A percentile compares a stretch with the other conserved stretches of the same genome.
These are phyloP conservation scores for Cataglyphis hispanica DNA, from an alignment of 1,140 invertebrate genomes.

Conservation along the genomic window DNA sequence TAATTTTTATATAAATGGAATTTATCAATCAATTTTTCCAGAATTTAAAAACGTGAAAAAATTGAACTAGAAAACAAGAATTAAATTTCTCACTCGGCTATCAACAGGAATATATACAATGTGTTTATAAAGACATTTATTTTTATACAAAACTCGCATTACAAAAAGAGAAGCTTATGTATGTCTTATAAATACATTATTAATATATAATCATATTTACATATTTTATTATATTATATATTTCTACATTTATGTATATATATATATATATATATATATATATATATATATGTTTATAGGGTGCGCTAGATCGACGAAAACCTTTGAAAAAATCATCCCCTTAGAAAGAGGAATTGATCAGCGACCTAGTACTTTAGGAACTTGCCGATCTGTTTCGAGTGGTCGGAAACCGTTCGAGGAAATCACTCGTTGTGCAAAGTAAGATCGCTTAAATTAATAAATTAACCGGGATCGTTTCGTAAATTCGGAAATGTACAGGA, in stretches of 20 bases:
- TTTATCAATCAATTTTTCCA: too few relatives aligned
- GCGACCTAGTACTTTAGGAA: background rate
- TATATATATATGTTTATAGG: background rate
- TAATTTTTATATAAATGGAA: too few relatives aligned
- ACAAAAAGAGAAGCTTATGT: slow-evolving; percentile 56
- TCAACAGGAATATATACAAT: background rate
- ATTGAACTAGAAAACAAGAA: too few relatives aligned
- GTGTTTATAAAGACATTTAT: slow-evolving; percentile 60
- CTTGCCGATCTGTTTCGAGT: slow-evolving; percentile 56
- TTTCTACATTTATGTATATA: slow-evolving; percentile 52
- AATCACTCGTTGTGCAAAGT: slow-evolving; percentile 18
- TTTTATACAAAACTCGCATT: slow-evolving; percentile 72
- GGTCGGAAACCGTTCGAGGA: background rate
- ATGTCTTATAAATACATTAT: slow-evolving; percentile 69
- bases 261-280: background rate
- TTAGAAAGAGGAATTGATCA: background rate
- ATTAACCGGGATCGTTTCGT: slow-evolving; percentile 3
- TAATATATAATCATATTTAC: slow-evolving; percentile 67
- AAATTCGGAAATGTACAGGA: slow-evolving; percentile 42
- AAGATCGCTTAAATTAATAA: slow-evolving; percentile 51
- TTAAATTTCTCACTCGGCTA: too few relatives aligned
- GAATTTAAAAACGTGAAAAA: too few relatives aligned
- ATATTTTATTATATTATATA: slow-evolving; percentile 71
- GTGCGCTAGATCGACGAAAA: slow-evolving; percentile 33
- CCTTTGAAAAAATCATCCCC: slow-evolving; percentile 60